Evolutionary conservation across 2,113 vertebrate species (phyloP), one percentile per base, ranked within the genome.

Genomic region (Struthio camelus): DNA sequence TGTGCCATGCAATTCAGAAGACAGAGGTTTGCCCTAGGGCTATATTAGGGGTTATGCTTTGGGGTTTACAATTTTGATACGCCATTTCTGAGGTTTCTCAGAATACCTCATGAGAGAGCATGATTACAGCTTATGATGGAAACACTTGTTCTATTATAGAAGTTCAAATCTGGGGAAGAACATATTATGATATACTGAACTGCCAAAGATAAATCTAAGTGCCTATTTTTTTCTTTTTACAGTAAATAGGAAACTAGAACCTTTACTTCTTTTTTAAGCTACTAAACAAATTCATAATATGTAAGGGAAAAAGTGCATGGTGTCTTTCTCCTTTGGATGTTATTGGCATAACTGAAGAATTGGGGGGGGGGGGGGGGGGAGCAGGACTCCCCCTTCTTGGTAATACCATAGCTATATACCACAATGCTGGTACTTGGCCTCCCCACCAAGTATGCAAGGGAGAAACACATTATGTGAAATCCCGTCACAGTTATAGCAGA

Each of bases 51-150:
- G 85, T 86, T 94, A 89, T 40, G 87, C 89, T 95, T 95, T 97
- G 94, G 91, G 95, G 94, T 97, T 97, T 95, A 78, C 71, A 80
- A 91, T 97, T 97, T 96, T 94, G 79, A 95, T 95, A 78, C 75
- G 93, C 59, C 65, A 78, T 95, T 96, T 95, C 95, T 95, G 89
- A 93, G 92, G 92, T 88, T 96, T 96, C 88, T 86, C 69, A 79
- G 85, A 66, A 67, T 85, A 59, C 75, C 95, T 95, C 94, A 87
- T 36, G 90, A 85, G 94, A 95, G 32, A 34, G 11, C 64, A 77
- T 48, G 62, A 83, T 95, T 95, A 94, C 5, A 0, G 81, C 3
- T 1, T 80, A 64, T 78, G 84, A 89, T 72, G 85, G 91, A 88
- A 96, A 96, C 81, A 86, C 71, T 94, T 94, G 84, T 71, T 85